These are phyloP conservation scores for Prenolepis imparis DNA, from an alignment of 2,888 invertebrate genomes.

Conservation along the genomic window DNA sequence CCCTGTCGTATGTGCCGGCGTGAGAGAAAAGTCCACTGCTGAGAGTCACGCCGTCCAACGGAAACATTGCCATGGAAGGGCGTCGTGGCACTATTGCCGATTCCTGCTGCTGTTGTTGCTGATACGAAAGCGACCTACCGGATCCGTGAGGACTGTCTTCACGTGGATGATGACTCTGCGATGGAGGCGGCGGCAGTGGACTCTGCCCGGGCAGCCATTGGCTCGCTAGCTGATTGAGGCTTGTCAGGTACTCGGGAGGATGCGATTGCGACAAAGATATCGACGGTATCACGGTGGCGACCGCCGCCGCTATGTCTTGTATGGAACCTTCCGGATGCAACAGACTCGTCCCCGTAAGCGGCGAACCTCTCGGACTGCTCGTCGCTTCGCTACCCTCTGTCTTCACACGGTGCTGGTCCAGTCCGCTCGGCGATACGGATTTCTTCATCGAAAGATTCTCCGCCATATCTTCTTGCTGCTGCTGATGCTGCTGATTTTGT, in stretches of 20 bases:
- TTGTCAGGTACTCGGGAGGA: constrained; percentile 85
- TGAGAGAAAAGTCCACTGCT: constrained; percentile 81
- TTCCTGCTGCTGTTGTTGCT: constrained; percentile 74
- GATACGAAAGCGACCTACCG: constrained; percentile 73
- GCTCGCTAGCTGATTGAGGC: constrained; percentile 83
- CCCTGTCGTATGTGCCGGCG: constrained; percentile 79
- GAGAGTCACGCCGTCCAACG: constrained; percentile 79
- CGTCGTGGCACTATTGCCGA: constrained; percentile 72
- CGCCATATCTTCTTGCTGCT: constrained; percentile 81
- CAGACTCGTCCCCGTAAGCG: constrained; percentile 78
- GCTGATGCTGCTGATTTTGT: constrained; percentile 65
- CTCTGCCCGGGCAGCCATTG: constrained; percentile 83
- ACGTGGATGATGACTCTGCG: constrained; percentile 78
- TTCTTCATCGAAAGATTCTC: constrained; percentile 85
- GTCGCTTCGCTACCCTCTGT: constrained; percentile 83
- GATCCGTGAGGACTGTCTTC: constrained; percentile 82
- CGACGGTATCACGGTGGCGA: constrained; percentile 88
- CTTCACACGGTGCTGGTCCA: constrained; percentile 85
- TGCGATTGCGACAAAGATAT: constrained; percentile 94
- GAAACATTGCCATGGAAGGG: constrained; percentile 78
- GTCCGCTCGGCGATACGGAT: constrained; percentile 77
- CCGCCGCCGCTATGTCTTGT: constrained; percentile 83
- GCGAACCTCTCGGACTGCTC: constrained; percentile 83
- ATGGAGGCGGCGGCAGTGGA: constrained; percentile 75
- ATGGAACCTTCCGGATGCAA: constrained; percentile 81